These are phyloP conservation scores for Paradoxurus hermaphroditus DNA, from an alignment of 2,113 vertebrate genomes.

Conservation along the genomic window DNA sequence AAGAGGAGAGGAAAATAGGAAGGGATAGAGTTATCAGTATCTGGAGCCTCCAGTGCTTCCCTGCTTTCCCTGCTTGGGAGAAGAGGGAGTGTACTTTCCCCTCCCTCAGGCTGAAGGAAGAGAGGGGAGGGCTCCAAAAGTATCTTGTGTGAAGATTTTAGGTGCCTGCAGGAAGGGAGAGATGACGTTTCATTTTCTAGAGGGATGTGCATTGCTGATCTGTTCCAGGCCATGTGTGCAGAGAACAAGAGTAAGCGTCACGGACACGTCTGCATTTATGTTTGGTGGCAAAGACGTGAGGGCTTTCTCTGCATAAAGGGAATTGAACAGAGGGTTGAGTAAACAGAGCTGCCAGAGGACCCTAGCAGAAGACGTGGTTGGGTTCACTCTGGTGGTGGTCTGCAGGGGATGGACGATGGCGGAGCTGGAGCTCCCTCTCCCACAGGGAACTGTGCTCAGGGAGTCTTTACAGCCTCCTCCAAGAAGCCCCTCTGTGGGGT, in stretches of 20 bases:
- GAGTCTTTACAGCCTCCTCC: background rate
- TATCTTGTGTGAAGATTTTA: background rate
- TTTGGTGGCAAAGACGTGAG: background rate
- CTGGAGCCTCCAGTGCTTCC: background rate
- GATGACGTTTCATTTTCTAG: background rate
- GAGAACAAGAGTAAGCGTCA: background rate
- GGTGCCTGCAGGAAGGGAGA: background rate
- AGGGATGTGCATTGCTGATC: background rate
- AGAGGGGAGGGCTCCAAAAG: accelerated
- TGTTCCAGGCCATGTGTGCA: accelerated
- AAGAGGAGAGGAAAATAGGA: background rate
- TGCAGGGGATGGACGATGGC: accelerated
- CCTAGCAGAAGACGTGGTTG: background rate
- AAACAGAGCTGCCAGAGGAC: background rate
- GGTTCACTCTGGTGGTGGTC: background rate
- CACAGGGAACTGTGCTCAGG: background rate
- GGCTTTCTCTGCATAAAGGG: background rate
- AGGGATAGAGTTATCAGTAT: too few species aligned
- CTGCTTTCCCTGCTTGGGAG: too few species aligned
- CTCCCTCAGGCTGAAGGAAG: background rate
- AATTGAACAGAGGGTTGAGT: background rate
- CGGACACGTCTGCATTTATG: background rate
- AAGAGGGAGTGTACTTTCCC: background rate
- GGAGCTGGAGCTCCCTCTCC: background rate
- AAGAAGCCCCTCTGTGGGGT: too few species aligned